A percentile compares a stretch with the other conserved stretches of the same genome.
Conservation (phyloP, 2,113 vertebrate species). For the Lonchura striata region DNA sequence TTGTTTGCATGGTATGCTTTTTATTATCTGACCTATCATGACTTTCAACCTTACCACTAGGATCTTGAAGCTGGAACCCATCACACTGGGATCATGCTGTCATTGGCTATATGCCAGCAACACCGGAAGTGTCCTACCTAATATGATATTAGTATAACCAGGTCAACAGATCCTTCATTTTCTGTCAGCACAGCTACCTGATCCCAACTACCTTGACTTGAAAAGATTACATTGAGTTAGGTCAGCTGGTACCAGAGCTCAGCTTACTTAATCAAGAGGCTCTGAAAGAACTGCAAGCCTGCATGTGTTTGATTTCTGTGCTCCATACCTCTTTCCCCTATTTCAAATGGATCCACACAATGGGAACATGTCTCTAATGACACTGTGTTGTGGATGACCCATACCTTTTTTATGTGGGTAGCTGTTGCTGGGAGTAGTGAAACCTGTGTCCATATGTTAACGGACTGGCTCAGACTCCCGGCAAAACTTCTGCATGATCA, state of each 20-base stretch:
- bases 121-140: neutral
- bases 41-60: neutral
- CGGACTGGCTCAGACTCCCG: neutral
- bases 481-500: neutral
- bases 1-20: neutral
- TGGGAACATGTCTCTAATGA: neutral
- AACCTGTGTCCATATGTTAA: neutral
- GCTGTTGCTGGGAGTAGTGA: neutral
- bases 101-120: neutral
- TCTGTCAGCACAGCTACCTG: neutral
- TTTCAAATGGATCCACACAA: neutral
- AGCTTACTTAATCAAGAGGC: neutral
- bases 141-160: neutral
- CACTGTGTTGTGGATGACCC: neutral
- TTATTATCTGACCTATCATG: neutral
- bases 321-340: neutral
- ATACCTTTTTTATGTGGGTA: neutral
- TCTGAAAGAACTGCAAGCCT: neutral
- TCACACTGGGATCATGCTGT: neutral
- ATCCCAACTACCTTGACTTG: neutral
- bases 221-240: neutral
- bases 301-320: neutral
- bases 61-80: neutral
- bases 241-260: neutral
- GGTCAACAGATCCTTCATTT: neutral